Percentiles rank a stretch among this genome's conserved stretches.
Evolutionary conservation across 2,113 vertebrate species (phyloP).

Genomic region (Crotophaga sulcirostris): DNA sequence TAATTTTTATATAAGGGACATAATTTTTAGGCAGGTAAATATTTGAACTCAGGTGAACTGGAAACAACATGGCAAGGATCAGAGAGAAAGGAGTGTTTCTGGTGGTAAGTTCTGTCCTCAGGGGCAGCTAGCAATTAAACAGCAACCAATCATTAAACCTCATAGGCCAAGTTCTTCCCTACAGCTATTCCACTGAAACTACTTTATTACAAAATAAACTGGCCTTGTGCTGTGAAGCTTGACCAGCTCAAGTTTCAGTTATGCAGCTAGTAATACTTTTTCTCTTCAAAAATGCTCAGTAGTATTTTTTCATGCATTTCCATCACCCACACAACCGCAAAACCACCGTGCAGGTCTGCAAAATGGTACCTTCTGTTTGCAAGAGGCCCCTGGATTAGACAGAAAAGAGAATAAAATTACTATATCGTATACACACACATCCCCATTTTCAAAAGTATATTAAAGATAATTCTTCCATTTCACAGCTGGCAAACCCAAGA

Average conservation of each 20-base stretch:
- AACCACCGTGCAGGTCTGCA: not conserved
- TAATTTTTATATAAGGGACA: not conserved
- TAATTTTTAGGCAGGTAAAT: not conserved
- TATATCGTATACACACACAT: not conserved
- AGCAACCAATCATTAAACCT: slow-evolving; percentile 41
- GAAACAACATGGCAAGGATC: not conserved
- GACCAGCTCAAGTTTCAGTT: slow-evolving; percentile 17
- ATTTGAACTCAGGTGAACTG: not conserved
- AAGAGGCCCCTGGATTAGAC: not conserved
- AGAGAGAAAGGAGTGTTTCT: not conserved
- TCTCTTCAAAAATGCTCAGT: slow-evolving; percentile 13
- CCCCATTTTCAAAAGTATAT: not conserved
- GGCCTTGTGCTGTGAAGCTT: slow-evolving; percentile 2
- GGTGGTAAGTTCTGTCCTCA: not conserved
- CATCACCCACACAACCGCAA: slow-evolving; percentile 31
- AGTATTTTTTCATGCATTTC: not conserved
- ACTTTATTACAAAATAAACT: slow-evolving; percentile 12
- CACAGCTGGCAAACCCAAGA: slow-evolving; percentile 24
- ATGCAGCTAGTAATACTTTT: not conserved
- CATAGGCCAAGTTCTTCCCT: slow-evolving; percentile 3
- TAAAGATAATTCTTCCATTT: slow-evolving; percentile 8
- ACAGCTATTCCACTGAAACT: not conserved
- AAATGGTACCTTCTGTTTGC: slow-evolving; percentile 27
- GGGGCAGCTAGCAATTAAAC: not conserved
- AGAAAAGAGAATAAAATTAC: not conserved